Conservation (phyloP, 1,140 invertebrate species). For the Cydia fagiglandana region DNA sequence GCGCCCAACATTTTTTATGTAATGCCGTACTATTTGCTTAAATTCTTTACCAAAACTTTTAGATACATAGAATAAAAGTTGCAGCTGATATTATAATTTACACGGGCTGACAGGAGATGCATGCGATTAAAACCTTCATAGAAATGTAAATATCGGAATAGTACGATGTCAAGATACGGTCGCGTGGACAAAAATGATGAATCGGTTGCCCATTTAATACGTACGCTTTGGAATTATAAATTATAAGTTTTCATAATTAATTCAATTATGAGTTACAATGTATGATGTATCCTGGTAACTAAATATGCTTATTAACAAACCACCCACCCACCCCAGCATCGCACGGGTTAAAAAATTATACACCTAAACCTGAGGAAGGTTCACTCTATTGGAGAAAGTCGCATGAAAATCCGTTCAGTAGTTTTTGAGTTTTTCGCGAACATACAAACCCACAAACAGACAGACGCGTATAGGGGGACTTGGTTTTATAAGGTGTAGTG, state of each 20-base stretch:
- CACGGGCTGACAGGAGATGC: conserved; percentile 54
- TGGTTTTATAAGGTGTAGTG: no score
- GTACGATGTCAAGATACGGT: conserved; percentile 24
- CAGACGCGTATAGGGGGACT: no score
- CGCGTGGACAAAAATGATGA: conserved; percentile 28
- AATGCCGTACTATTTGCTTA: conserved; percentile 68
- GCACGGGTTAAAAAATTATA: no score
- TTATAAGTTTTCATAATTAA: conserved; percentile 12
- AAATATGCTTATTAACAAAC: no score
- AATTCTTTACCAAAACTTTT: conserved; percentile 70
- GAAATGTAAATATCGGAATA: conserved; percentile 45
- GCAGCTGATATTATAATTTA: conserved; percentile 65
- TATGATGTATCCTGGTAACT: not conserved
- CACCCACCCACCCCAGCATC: no score
- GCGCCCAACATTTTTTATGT: conserved; percentile 55
- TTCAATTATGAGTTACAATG: conserved; percentile 15
- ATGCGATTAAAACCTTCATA: conserved; percentile 49
- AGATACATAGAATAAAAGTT: conserved; percentile 45
- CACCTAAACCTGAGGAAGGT: no score
- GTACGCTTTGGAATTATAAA: conserved; percentile 25
- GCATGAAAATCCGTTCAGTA: no score
- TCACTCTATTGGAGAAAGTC: no score
- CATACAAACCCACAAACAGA: no score
- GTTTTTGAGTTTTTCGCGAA: no score
- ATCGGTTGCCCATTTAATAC: not conserved